Evolutionary conservation across 1,140 invertebrate species (phyloP).

Genomic region (Odontomachus brunneus): DNA sequence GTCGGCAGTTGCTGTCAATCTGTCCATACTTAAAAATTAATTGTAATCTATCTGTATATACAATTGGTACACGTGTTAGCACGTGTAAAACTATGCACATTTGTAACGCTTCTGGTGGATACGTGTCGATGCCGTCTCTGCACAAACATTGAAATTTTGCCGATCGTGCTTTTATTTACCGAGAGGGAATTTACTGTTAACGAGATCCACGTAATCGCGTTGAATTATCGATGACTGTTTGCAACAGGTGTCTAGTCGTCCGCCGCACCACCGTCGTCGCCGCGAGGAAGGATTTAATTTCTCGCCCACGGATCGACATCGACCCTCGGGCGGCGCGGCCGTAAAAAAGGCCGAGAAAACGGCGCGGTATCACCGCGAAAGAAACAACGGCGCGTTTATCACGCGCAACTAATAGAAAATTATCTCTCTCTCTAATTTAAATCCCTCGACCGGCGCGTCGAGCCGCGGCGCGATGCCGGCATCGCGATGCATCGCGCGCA

Average conservation of each 20-base stretch:
- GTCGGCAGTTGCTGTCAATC: background rate
- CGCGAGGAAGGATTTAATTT: constrained; percentile 40
- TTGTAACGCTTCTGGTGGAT: background rate
- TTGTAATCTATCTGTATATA: too few species aligned
- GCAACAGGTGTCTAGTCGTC: constrained; percentile 52
- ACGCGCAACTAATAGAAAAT: constrained; percentile 75
- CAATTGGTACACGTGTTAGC: too few species aligned
- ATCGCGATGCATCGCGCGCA: constrained; percentile 56
- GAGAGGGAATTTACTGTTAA: constrained; percentile 31
- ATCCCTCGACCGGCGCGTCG: constrained; percentile 42
- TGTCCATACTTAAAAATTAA: background rate
- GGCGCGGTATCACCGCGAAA: constrained; percentile 46
- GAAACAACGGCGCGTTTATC: constrained; percentile 73
- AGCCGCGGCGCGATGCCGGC: background rate
- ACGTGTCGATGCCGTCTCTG: background rate
- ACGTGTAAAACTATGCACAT: too few species aligned
- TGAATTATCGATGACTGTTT: constrained; percentile 57
- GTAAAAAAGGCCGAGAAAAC: constrained; percentile 34
- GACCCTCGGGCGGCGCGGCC: constrained; percentile 28
- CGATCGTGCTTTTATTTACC: constrained; percentile 19
- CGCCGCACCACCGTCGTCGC: background rate
- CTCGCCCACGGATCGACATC: constrained; percentile 45
- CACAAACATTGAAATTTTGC: constrained; percentile 1
- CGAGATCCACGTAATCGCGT: constrained; percentile 36
- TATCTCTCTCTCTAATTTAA: constrained; percentile 76